These are phyloP conservation scores for Passer montanus DNA, from an alignment of 2,113 vertebrate species.

Conservation along the genomic window DNA sequence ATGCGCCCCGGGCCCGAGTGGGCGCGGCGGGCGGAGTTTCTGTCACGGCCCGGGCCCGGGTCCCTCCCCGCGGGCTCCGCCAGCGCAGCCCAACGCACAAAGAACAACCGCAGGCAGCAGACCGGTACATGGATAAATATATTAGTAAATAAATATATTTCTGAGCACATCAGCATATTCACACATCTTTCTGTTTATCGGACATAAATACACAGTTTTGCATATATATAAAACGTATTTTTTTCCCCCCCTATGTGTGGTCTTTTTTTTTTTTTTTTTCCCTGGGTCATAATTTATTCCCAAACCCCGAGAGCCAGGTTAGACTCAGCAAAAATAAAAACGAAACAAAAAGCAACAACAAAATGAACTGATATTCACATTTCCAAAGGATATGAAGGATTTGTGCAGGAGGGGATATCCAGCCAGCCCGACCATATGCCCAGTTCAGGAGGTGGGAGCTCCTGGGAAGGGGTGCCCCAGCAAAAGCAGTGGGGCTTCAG, in stretches of 20 bases:
- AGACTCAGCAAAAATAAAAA: constrained; percentile 15
- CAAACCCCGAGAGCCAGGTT: constrained; percentile 5
- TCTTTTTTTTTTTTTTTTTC: not conserved
- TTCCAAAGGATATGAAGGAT: constrained; percentile 57
- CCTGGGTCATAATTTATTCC: constrained; percentile 27
- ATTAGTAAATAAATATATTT: constrained; percentile 99
- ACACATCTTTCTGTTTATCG: constrained; percentile 91
- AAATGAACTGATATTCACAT: constrained; percentile 58
- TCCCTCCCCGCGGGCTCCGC: no score
- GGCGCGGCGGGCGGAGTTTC: no score
- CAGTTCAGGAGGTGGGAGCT: not conserved
- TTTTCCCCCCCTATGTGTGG: not conserved
- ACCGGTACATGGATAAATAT: constrained; percentile 95
- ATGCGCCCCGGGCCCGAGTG: not conserved
- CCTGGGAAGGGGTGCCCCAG: not conserved
- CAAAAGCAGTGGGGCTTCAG: not conserved
- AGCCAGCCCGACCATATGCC: not conserved
- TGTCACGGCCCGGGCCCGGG: no score
- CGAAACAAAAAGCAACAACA: not conserved
- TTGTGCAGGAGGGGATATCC: not conserved
- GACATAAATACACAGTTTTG: constrained; percentile 84
- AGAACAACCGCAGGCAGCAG: constrained; percentile 80
- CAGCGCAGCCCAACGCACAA: constrained; percentile 34
- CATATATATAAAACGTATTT: constrained; percentile 54
- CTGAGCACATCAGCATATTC: constrained; percentile 91